Percentiles rank a stretch among this genome's conserved stretches.
Conservation (phyloP, 1,140 invertebrate genomes). For the Zaprionus taronus region DNA sequence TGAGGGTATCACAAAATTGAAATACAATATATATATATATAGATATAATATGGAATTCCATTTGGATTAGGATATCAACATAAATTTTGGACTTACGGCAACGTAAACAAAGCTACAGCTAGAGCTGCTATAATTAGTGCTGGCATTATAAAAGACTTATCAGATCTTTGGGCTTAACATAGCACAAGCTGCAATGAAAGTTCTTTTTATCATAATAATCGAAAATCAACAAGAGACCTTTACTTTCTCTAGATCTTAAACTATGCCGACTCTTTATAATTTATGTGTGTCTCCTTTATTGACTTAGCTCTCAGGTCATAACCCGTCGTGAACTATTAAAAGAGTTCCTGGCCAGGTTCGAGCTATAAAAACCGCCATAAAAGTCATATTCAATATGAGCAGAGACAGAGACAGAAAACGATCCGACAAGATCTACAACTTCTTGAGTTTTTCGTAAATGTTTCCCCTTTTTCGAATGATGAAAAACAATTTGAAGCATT, state of each 20-base stretch:
- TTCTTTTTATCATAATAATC: neutral
- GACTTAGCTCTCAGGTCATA: neutral
- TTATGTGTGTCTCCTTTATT: neutral
- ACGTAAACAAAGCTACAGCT: neutral
- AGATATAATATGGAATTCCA: neutral
- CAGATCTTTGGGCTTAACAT: neutral
- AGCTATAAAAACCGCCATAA: conserved; percentile 7
- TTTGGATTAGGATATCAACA: neutral
- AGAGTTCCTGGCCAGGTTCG: neutral
- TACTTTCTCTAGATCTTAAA: neutral
- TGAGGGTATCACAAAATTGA: conserved; percentile 25
- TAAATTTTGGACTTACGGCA: neutral
- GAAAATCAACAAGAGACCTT: neutral
- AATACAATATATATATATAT: conserved; percentile 1
- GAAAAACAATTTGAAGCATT: conserved; percentile 16
- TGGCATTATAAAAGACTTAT: neutral
- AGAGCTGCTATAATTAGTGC: neutral
- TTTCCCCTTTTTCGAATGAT: conserved; percentile 1
- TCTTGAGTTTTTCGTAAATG: neutral
- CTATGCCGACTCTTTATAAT: neutral
- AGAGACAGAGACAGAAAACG: neutral
- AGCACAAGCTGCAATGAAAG: neutral
- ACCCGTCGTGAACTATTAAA: conserved; percentile 3
- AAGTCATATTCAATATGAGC: conserved; percentile 8
- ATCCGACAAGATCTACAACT: neutral